Percentiles rank a stretch among this genome's conserved stretches.
These are phyloP conservation scores for Regulus satrapa DNA, from an alignment of 2,113 vertebrate genomes.

Conservation along the genomic window DNA sequence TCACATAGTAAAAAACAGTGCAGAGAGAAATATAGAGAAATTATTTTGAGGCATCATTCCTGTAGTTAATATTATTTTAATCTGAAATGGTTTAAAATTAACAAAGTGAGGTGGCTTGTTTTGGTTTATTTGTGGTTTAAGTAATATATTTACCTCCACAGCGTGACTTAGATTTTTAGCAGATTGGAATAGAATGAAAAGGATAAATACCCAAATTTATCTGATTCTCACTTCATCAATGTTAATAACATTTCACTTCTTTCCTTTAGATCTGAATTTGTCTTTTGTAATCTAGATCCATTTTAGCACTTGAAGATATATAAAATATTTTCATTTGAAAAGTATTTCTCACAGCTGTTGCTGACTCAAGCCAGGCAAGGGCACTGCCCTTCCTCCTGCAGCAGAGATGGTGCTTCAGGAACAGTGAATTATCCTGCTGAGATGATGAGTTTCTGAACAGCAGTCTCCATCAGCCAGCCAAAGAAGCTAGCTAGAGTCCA, in stretches of 20 bases:
- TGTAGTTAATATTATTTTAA: neutral
- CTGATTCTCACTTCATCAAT: neutral
- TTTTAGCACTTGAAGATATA: neutral
- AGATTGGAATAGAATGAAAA: neutral
- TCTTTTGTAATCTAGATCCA: neutral
- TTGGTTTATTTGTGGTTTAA: neutral
- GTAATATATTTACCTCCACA: neutral
- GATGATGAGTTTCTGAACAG: neutral
- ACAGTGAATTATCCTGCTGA: neutral
- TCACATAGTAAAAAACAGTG: neutral
- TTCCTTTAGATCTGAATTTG: neutral
- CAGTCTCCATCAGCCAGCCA: slow-evolving; percentile 31
- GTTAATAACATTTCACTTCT: neutral
- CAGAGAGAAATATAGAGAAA: neutral
- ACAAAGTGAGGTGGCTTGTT: neutral
- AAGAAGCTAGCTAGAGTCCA: slow-evolving; percentile 12
- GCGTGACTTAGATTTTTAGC: neutral
- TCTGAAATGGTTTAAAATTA: neutral
- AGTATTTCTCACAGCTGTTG: neutral
- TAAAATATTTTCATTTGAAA: neutral
- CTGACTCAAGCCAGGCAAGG: neutral
- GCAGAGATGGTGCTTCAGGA: neutral
- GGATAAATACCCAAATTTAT: neutral
- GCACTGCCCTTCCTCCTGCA: neutral
- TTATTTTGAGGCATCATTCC: neutral